Evolutionary conservation across 2,888 invertebrate genomes (phyloP), one percentile per base, ranked within the genome.

Genomic region (Gnatocerus cornutus): DNA sequence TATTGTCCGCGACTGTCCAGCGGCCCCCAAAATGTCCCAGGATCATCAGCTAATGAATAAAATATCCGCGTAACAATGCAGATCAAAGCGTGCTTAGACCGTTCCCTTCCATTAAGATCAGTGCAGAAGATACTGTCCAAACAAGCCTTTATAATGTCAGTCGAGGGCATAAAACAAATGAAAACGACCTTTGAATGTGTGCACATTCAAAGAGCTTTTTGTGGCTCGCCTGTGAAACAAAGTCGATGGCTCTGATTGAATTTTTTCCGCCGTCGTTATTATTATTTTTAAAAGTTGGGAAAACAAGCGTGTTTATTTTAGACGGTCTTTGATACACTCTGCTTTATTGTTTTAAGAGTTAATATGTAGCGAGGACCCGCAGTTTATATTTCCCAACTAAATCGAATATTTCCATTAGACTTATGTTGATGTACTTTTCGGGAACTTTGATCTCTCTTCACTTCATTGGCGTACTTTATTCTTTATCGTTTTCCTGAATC

Each of bases 391-490:
- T 74, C 74, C 56, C 71, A 73, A 75, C 69, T 73, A 74, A 76
- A 79, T 79, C 76, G 77, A 78, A 77, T 78, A 78, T 79, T 80
- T 79, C 78, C 78, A 80, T 79, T 78, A 78, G 72, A 74, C 73
- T 71, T 74, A 75, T 76, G 77, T 77, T 79, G 80, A 78, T 78
- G 78, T 76, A 75, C 75, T 76, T 71, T 71, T 71, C 72, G 72
- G 66, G 71, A 73, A 76, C 82, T 83, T 84, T 84, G 83, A 84
- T 84, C 84, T 82, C 72, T 81, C 78, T 76, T 72, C 83, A 82
- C 82, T 78, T 77, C 80, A 82, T 81, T 79, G 81, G 76, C 78
- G 75, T 77, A 80, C 81, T 82, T 82, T 81, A 83, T 81, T 81
- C 81, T 82, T 81, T 81, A 82, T 81, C 80, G 80, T 79, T 80